phyloP scores from a whole-genome alignment of 2,113 vertebrate genomes.

The Nansenia antarctica region DNA sequence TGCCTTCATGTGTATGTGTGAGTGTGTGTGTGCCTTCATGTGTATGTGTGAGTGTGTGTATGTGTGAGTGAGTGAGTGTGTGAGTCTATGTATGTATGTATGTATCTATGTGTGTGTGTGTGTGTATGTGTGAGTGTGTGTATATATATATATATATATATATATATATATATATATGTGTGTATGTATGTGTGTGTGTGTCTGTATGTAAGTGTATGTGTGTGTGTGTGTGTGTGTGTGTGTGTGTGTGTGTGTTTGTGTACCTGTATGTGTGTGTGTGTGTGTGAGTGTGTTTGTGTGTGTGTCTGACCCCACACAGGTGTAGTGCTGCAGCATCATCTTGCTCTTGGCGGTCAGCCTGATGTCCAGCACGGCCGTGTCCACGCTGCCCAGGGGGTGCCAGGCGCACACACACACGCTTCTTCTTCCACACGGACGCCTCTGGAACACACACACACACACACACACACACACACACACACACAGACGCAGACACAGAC shows the following conservation, averaged over 20 bases:
- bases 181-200: not conserved
- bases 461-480: slow-evolving; percentile 19
- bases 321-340: slow-evolving; percentile 83
- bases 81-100: no score
- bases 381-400: slow-evolving; percentile 66
- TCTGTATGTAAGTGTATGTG: not conserved
- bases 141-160: not conserved
- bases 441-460: slow-evolving; percentile 59
- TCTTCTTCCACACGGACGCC: slow-evolving; percentile 80
- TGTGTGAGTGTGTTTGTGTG: not conserved
- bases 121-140: not conserved
- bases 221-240: not conserved
- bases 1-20: no score
- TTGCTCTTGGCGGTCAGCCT: slow-evolving; percentile 82
- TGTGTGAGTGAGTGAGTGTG: not conserved
- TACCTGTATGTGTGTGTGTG: not conserved
- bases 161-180: not conserved
- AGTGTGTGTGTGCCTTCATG: no score
- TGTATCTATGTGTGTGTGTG: no score
- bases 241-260: not conserved
- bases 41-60: not conserved
- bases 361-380: slow-evolving; percentile 79
- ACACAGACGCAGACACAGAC: no score
- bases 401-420: slow-evolving; percentile 78
- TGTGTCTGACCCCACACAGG: slow-evolving; percentile 78